phyloP scores from a whole-genome alignment of 2,797 vertebrate species.

The Champsocephalus esox region DNA sequence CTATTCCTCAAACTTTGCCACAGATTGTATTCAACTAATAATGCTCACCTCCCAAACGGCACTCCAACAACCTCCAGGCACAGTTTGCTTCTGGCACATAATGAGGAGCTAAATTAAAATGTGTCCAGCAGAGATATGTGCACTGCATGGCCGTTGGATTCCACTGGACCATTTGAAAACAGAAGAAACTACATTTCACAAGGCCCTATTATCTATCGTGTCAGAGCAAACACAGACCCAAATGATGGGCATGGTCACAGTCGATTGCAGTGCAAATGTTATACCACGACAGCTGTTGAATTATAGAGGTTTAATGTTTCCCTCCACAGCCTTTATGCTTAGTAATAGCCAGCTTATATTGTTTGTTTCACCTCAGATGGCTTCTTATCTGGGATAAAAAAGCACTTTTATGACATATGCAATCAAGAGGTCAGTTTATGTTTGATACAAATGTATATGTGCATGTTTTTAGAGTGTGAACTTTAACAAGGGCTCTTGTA shows the following conservation, averaged over 20 bases:
- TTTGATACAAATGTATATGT: background rate
- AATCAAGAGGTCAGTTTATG: background rate
- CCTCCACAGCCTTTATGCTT: slow-evolving; percentile 29
- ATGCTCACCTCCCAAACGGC: slow-evolving; percentile 28
- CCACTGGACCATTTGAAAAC: slow-evolving; percentile 29
- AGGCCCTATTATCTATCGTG: slow-evolving; percentile 34
- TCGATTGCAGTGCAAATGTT: slow-evolving; percentile 40
- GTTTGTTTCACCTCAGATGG: slow-evolving; percentile 18
- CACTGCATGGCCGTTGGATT: slow-evolving; percentile 21
- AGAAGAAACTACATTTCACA: slow-evolving; percentile 32
- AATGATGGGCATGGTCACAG: slow-evolving; percentile 36
- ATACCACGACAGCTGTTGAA: slow-evolving; percentile 34
- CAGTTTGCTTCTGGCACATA: slow-evolving; percentile 35
- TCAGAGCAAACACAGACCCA: slow-evolving; percentile 28
- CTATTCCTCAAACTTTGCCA: slow-evolving; percentile 24
- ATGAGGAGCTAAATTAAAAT: slow-evolving; percentile 36
- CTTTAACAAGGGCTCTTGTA: slow-evolving; percentile 28
- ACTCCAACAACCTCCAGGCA: slow-evolving; percentile 30
- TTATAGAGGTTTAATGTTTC: slow-evolving; percentile 43
- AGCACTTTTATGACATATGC: background rate
- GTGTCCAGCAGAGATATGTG: slow-evolving; percentile 39
- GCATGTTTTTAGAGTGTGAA: slow-evolving; percentile 10
- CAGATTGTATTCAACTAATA: slow-evolving; percentile 42
- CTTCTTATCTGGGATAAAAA: background rate
- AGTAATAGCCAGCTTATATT: slow-evolving; percentile 18